Evolutionary conservation across 2,797 vertebrate species (phyloP), one percentile per base, ranked within the genome.

Genomic region (Myripristis murdjan): DNA sequence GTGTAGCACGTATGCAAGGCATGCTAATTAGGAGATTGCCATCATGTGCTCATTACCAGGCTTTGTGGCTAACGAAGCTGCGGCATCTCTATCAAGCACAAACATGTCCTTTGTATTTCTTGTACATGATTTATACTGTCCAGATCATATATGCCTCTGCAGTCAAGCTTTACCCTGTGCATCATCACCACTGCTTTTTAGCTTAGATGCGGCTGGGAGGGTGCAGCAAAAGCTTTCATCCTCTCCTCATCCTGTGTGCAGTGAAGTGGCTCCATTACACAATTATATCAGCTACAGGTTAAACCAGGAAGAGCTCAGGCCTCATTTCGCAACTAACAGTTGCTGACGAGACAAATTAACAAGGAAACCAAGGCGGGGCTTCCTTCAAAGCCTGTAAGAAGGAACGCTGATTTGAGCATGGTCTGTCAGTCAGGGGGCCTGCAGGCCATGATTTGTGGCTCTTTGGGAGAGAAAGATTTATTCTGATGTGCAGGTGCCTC

Each of bases 301-400:
- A 77, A 89, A 89, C 76, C 75, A 91, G 84, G 79, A 86, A 77
- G 65, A 68, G 80, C 86, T 79, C 84, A 78, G 82, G 80, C 82
- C 77, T 88, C 78, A 88, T 87, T 91, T 86, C 78, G 83, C 65
- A 84, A 82, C 77, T 84, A 89, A 88, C 73, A 84, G 57, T 88
- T 84, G 87, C 89, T 90, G 91, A 91, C 84, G 79, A 84, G 85
- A 81, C 82, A 89, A 80, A 87, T 88, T 83, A 79, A 77, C 82
- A 55, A 35, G 65, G 12, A 73, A 79, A 61, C 10, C 31, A 41
- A 59, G 35, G 58, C 64, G 61, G 81, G 63, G 59, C 61, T 57
- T 83, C 24, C 68, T 77, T 75, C 63, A 58, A 73, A 83, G 66
- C 54, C 65, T 69, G 53, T 54, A 4, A 23, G 70, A 82, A 48